Evolutionary conservation across 2,888 invertebrate species (phyloP).

Genomic region (Panopea generosa): DNA sequence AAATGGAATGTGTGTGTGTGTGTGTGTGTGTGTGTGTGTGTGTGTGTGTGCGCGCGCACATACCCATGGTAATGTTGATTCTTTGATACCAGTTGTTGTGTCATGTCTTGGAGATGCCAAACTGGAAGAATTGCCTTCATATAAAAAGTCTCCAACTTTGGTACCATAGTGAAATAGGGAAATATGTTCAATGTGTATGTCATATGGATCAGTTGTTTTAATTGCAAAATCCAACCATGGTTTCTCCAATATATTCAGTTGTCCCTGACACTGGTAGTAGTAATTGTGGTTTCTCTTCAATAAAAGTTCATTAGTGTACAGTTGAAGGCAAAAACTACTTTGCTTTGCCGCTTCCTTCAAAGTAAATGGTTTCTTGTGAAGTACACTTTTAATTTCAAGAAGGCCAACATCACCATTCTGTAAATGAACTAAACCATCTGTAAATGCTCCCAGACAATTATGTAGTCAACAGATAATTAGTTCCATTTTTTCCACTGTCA

Average conservation of each 20-base stretch:
- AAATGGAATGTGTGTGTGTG: too few species aligned
- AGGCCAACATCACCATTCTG: background rate
- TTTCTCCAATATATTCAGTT: conserved; percentile 27
- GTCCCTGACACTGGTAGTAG: too few species aligned
- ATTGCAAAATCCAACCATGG: conserved; percentile 37
- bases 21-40: too few species aligned
- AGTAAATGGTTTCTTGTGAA: conserved; percentile 27
- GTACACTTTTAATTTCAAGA: conserved; percentile 26
- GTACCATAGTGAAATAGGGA: conserved; percentile 21
- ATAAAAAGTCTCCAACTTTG: conserved; percentile 31
- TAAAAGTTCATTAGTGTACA: too few species aligned
- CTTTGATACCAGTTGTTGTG: conserved; percentile 28
- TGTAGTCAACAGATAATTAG: conserved; percentile 22
- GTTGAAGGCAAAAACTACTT: too few species aligned
- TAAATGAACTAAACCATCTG: conserved; percentile 36
- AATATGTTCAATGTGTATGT: conserved; percentile 32
- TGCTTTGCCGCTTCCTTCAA: too few species aligned
- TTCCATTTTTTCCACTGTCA: conserved; percentile 25
- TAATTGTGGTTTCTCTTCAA: too few species aligned
- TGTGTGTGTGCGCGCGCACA: too few species aligned
- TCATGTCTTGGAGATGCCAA: conserved; percentile 30
- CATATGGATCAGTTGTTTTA: conserved; percentile 39
- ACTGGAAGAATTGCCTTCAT: conserved; percentile 22
- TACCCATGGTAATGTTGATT: conserved; percentile 39
- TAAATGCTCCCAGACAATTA: conserved; percentile 24